phyloP scores from a whole-genome alignment of 2,888 invertebrate species.

The Dynastes tityus region DNA sequence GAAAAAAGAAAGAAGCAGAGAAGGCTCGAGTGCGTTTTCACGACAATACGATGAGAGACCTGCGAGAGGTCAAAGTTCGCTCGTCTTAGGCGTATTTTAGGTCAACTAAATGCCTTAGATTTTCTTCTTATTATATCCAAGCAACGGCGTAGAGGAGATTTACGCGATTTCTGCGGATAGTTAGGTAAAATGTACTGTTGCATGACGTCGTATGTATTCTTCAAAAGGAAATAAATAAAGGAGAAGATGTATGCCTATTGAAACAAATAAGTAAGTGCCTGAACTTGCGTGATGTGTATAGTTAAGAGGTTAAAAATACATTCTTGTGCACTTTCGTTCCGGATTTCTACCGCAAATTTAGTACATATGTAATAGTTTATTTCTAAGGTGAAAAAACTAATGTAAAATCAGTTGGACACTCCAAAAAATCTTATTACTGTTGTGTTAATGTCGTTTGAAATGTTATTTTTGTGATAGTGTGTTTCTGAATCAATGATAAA shows the following conservation, averaged over 20 bases:
- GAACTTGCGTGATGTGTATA: not conserved
- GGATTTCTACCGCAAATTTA: constrained; percentile 8
- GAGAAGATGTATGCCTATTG: constrained; percentile 10
- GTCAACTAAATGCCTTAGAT: constrained; percentile 42
- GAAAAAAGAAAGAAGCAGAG: constrained; percentile 22
- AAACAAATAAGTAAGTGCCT: not conserved
- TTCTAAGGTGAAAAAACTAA: too few relatives aligned
- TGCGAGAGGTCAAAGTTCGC: constrained; percentile 46
- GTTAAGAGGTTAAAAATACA: not conserved
- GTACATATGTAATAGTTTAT: not conserved
- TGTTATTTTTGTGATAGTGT: too few relatives aligned
- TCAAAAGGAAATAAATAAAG: constrained; percentile 22
- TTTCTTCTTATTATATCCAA: constrained; percentile 12
- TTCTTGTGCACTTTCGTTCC: constrained; percentile 21
- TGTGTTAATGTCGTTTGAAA: too few relatives aligned
- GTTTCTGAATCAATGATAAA: too few relatives aligned
- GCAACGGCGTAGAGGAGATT: constrained; percentile 18
- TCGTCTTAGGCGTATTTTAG: constrained; percentile 39
- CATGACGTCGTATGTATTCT: constrained; percentile 30
- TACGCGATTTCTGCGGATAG: constrained; percentile 25
- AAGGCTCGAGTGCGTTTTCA: constrained; percentile 43
- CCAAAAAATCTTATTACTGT: too few relatives aligned
- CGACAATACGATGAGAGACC: constrained; percentile 26
- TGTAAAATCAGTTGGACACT: too few relatives aligned
- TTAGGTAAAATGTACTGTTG: constrained; percentile 27